These are phyloP conservation scores for Drosophila burlai DNA, from an alignment of 1,140 invertebrate genomes.

Conservation along the genomic window DNA sequence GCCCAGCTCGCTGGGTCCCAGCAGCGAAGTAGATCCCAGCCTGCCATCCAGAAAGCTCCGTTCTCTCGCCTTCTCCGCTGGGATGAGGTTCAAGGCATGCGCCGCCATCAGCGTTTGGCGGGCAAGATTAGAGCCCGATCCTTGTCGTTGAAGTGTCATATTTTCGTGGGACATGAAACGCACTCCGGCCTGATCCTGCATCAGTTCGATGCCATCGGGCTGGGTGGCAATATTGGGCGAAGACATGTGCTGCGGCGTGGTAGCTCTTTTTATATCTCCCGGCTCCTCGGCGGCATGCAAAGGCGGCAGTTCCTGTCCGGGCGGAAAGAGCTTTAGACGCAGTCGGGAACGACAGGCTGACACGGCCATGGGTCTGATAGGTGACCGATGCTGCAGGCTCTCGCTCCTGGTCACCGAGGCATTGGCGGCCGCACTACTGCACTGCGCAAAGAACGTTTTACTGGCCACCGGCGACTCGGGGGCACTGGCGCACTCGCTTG, in stretches of 20 bases:
- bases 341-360: slow-evolving; percentile 81
- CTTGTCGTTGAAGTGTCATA: slow-evolving; percentile 71
- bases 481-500: slow-evolving; percentile 78
- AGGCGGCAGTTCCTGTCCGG: slow-evolving; percentile 74
- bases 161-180: slow-evolving; percentile 83
- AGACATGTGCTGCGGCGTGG: slow-evolving; percentile 82
- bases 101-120: slow-evolving; percentile 91
- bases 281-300: slow-evolving; percentile 40
- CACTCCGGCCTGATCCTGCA: slow-evolving; percentile 51
- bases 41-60: slow-evolving; percentile 93
- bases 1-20: slow-evolving; percentile 93
- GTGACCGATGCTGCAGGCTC: slow-evolving; percentile 60
- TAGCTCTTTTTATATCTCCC: slow-evolving; percentile 63
- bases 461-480: slow-evolving; percentile 77
- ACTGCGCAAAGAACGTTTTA: slow-evolving; percentile 70
- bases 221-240: slow-evolving; percentile 83
- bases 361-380: slow-evolving; percentile 79
- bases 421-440: slow-evolving; percentile 31
- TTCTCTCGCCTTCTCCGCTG: slow-evolving; percentile 91
- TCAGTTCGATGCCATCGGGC: slow-evolving; percentile 55
- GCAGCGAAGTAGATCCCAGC: slow-evolving; percentile 91
- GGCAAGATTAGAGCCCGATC: slow-evolving; percentile 86
- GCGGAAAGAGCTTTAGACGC: slow-evolving; percentile 79
- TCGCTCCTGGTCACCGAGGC: slow-evolving; percentile 66
- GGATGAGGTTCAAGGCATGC: slow-evolving; percentile 92